phyloP scores from a whole-genome alignment of 2,888 invertebrate genomes.

The Andrena chrysosceles region DNA sequence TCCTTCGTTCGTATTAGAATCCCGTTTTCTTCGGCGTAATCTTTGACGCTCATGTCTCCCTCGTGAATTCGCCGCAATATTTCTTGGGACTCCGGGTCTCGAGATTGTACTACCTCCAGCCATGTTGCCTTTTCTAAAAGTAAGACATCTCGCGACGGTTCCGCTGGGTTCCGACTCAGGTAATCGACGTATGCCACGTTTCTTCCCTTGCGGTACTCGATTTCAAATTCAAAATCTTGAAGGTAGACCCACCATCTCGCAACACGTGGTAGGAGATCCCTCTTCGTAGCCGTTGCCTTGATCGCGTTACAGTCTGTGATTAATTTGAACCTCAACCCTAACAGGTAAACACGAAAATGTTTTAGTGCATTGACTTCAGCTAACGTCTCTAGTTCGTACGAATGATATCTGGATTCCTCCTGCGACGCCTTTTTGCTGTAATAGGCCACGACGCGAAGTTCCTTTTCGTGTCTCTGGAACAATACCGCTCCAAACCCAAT shows the following conservation, averaged over 20 bases:
- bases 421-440: constrained; percentile 6
- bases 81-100: not conserved
- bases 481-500: constrained; percentile 5
- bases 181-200: not conserved
- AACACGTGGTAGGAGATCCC: not conserved
- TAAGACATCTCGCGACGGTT: not conserved
- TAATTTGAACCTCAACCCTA: too few relatives aligned
- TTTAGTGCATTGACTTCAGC: constrained; percentile 38
- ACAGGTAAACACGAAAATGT: too few relatives aligned
- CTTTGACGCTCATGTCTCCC: not conserved
- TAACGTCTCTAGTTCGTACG: constrained; percentile 46
- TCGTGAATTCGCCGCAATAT: not conserved
- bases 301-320: too few relatives aligned
- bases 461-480: not conserved
- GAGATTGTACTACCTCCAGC: not conserved
- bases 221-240: not conserved
- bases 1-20: not conserved
- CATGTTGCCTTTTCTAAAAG: not conserved
- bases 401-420: constrained; percentile 15
- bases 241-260: not conserved
- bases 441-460: not conserved
- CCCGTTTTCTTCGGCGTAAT: not conserved
- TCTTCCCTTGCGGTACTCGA: not conserved
- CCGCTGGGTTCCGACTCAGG: not conserved
- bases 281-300: too few relatives aligned